Base-by-base conservation (phyloP, 30 jellyfish, hydroid and myxozoan genomes). In the Nemopilema nomurai region DNA sequence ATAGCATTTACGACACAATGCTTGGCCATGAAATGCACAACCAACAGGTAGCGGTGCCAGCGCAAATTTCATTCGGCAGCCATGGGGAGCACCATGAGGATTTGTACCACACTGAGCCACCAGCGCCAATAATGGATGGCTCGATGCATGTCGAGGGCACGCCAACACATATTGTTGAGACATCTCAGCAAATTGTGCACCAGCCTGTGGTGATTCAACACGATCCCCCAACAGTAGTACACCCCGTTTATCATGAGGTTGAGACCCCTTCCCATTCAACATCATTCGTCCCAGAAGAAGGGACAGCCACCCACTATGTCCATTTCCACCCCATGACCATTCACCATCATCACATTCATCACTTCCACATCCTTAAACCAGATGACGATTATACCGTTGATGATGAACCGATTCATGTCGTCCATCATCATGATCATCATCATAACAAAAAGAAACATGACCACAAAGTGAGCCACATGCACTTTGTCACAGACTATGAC, bases 271-370 rank as follows among this genome's bases (percentile, higher is more conserved):
- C 77, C 20, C 74, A 86, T 18, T 86, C 68, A 4, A 32, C 86
- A 49, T 72, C 92, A 4, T 24, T 80, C 57, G 86, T 72, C 80
- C 92, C 92, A 18, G 92, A 83, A 27, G 92, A 83, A 52, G 86
- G 92, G 62, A 70, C 92, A 18, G 87, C 86, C 24, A 72, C 86
- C 86, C 92, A 83, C n/a, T 71, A 28, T 50, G 77, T 72, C 64
- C 92, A 83, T 65, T 83, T 70, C 31, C 92, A 83, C 26, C 92
- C 92, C 29, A 66, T 83, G 4, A 83, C 92, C 27, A 83, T 83
- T 9, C 92, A 83, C 62, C 92, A 83, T 49, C 92, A 83, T 26
- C 92, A 83, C 31, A 83, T 83, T 22, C 92, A 83, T 28, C 96
- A 82, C 52, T 87, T 82, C 50, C 90, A 82, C 31, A 87, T 87